Percentiles rank a stretch among this genome's conserved stretches.
These are phyloP conservation scores for Argyresthia goedartella DNA, from an alignment of 2,888 invertebrate species.

Conservation along the genomic window DNA sequence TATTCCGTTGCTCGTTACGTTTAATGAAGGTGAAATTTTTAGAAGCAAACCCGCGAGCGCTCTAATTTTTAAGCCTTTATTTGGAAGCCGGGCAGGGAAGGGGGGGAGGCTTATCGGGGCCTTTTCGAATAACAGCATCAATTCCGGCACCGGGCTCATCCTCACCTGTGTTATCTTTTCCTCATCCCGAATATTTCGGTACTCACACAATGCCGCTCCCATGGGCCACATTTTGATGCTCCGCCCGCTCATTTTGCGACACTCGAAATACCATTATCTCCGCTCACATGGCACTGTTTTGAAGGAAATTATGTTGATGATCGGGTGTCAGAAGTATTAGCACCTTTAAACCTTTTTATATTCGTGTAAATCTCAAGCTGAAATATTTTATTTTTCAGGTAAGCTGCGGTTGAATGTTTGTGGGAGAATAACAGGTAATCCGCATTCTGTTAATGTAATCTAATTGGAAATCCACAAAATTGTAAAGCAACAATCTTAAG, in stretches of 20 bases:
- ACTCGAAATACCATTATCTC: constrained; percentile 40
- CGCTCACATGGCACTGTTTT: constrained; percentile 21
- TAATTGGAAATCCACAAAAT: too few species aligned
- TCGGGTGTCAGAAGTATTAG: too few species aligned
- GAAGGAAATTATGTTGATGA: constrained; percentile 12
- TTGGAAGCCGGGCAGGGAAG: constrained; percentile 27
- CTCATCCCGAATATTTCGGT: constrained; percentile 33
- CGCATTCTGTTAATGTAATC: too few species aligned
- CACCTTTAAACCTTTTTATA: too few species aligned
- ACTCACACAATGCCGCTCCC: constrained; percentile 25
- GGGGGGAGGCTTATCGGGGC: constrained; percentile 38
- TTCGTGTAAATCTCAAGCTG: too few species aligned
- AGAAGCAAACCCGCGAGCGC: constrained; percentile 5
- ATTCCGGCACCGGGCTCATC: constrained; percentile 32
- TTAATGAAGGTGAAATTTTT: constrained; percentile 49
- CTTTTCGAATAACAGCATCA: constrained; percentile 54
- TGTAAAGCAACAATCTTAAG: too few species aligned
- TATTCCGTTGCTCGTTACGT: constrained; percentile 41
- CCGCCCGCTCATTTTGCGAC: constrained; percentile 34
- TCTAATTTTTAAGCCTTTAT: constrained; percentile 44
- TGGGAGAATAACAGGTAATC: too few species aligned
- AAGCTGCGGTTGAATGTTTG: too few species aligned
- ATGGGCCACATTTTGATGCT: constrained; percentile 29
- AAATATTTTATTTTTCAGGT: too few species aligned
- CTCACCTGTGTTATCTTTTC: constrained; percentile 47